Conservation (phyloP, 2,797 vertebrate genomes). For the Manis crassicaudata region DNA sequence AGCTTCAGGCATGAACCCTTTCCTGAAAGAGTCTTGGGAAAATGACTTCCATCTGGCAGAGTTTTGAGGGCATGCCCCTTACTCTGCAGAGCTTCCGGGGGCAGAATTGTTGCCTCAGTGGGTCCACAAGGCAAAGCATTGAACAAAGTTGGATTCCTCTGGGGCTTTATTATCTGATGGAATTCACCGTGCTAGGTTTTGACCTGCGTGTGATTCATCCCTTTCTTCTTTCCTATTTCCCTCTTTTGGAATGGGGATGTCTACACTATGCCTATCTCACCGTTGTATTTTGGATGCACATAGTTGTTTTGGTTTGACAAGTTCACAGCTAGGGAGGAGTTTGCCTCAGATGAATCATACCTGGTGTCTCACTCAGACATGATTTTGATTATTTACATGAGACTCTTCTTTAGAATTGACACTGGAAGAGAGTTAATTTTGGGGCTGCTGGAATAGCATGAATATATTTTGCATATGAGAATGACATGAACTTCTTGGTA, state of each 20-base stretch:
- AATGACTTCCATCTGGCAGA: not conserved
- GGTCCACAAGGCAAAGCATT: not conserved
- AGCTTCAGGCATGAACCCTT: not conserved
- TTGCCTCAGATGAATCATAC: not conserved
- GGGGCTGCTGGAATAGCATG: not conserved
- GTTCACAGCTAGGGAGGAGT: not conserved
- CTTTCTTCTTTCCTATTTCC: not conserved
- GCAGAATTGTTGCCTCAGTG: not conserved
- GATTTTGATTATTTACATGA: not conserved
- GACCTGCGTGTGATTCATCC: not conserved
- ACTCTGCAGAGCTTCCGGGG: not conserved
- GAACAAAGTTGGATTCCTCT: not conserved
- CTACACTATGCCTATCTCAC: not conserved
- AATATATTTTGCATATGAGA: not conserved
- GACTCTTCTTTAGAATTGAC: not conserved
- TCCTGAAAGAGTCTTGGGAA: not conserved
- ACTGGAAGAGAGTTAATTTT: not conserved
- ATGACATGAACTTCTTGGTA: not conserved
- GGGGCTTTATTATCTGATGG: not conserved
- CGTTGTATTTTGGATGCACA: not conserved
- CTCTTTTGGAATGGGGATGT: not conserved
- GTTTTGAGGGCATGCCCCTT: not conserved
- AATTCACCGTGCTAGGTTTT: not conserved
- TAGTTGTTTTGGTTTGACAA: not conserved
- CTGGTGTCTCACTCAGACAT: not conserved